These are phyloP conservation scores for Xenus cinereus DNA, from an alignment of 2,113 vertebrate genomes.

Conservation along the genomic window DNA sequence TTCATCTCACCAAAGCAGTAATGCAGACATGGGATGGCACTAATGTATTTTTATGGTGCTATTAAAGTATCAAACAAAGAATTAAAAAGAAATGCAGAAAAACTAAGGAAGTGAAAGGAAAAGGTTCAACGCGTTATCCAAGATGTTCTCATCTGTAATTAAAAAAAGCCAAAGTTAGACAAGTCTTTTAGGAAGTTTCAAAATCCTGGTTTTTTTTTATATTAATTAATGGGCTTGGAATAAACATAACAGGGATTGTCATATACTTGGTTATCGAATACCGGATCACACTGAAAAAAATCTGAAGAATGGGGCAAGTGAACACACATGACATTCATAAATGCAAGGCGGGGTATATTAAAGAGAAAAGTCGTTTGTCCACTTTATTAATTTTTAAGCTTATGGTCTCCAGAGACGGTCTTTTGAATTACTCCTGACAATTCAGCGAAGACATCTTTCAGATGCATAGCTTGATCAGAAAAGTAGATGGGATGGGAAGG, in stretches of 20 bases:
- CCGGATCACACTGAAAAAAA: background rate
- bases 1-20: background rate
- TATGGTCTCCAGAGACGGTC: background rate
- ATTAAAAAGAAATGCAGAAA: background rate
- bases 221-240: background rate
- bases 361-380: background rate
- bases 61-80: background rate
- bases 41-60: background rate
- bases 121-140: background rate
- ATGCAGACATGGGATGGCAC: background rate
- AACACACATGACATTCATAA: background rate
- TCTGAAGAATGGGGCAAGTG: background rate
- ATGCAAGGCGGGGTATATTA: background rate
- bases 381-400: background rate
- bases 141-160: background rate
- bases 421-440: background rate
- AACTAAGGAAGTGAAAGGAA: background rate
- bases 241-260: background rate
- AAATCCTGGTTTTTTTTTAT: background rate
- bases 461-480: background rate
- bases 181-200: background rate
- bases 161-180: background rate
- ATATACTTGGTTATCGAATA: background rate
- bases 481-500: background rate
- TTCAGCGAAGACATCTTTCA: background rate